phyloP scores from a whole-genome alignment of 2,888 invertebrate species.

The Microplitis deprimator region DNA sequence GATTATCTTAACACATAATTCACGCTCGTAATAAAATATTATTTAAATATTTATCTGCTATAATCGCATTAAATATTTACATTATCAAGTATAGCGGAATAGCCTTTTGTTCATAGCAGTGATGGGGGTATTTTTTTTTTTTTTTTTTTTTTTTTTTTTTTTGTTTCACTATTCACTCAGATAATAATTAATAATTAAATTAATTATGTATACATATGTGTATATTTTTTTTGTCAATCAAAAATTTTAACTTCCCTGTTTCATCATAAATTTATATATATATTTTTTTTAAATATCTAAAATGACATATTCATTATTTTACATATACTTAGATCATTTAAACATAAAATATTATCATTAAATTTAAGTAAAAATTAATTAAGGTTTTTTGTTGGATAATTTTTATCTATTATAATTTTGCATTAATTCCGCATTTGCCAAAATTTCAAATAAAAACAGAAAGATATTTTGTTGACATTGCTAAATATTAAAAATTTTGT shows the following conservation, averaged over 20 bases:
- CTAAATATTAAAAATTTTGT: not conserved
- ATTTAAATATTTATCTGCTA: conserved; percentile 39
- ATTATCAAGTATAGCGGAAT: conserved; percentile 45
- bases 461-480: not conserved
- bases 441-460: not conserved
- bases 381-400: not conserved
- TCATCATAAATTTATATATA: conserved; percentile 28
- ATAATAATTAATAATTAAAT: conserved; percentile 1
- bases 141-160: not conserved
- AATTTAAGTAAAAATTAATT: not conserved
- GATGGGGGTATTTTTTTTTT: not conserved
- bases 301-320: conserved; percentile 46
- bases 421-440: not conserved
- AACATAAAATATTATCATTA: not conserved
- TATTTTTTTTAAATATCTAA: conserved; percentile 45
- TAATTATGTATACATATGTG: conserved; percentile 11
- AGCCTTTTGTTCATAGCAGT: not conserved
- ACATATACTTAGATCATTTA: conserved; percentile 38
- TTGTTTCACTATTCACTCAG: not conserved
- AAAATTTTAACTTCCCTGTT: conserved; percentile 17
- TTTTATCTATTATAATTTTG: not conserved
- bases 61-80: conserved; percentile 45
- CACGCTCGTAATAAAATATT: conserved; percentile 43
- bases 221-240: conserved; percentile 10
- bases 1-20: conserved; percentile 43